phyloP scores from a whole-genome alignment of 2,113 vertebrate genomes.

The Argyrosomus japonicus region DNA sequence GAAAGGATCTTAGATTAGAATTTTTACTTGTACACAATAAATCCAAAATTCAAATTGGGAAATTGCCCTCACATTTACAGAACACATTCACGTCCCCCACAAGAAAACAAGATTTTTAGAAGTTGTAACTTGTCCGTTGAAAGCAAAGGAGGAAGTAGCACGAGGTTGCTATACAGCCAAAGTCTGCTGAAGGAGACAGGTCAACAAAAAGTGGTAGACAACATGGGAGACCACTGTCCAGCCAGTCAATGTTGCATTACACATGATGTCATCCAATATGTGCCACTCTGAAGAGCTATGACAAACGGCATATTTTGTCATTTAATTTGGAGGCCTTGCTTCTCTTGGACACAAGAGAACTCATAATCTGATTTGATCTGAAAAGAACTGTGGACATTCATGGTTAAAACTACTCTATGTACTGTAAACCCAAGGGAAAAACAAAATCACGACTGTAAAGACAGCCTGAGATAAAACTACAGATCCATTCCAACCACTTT shows the following conservation, averaged over 20 bases:
- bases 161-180: not conserved
- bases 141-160: not conserved
- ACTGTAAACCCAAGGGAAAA: not conserved
- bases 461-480: not conserved
- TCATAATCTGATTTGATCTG: not conserved
- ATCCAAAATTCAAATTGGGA: too few relatives aligned
- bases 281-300: too few relatives aligned
- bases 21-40: not conserved
- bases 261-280: too few relatives aligned
- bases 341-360: not conserved
- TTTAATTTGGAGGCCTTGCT: not conserved
- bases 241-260: not conserved
- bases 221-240: not conserved
- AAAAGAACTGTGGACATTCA: not conserved
- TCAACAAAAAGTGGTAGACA: not conserved
- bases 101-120: not conserved
- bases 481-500: slow-evolving; percentile 32
- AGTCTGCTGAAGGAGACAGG: not conserved
- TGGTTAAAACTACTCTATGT: not conserved
- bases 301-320: too few relatives aligned
- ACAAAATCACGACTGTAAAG: not conserved
- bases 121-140: not conserved
- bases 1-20: not conserved
- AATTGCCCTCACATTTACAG: not conserved
- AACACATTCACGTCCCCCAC: not conserved